Evolutionary conservation across 2,113 vertebrate genomes (phyloP), one percentile per base, ranked within the genome.

Genomic region (Melanotaenia duboulayi): DNA sequence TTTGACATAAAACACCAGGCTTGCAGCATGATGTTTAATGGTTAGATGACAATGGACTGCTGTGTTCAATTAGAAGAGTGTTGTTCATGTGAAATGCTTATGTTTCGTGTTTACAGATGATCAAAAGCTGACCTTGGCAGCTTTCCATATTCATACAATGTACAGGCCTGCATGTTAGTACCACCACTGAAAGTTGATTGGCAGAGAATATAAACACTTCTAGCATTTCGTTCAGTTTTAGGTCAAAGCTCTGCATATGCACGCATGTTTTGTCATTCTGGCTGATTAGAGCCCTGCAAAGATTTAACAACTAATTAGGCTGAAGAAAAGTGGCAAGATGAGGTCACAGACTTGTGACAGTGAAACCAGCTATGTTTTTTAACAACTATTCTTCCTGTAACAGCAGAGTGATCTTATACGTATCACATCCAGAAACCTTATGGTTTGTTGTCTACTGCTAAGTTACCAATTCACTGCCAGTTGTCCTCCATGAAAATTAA

Each of bases 1-100:
- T 72, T 24, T 62, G 52, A 59, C 63, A 50, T 40, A 40, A 65
- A 35, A 42, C 23, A 23, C 7, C 52, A 61, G 0, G 37, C 24
- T 40, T 37, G 23, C 62, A 51, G 22, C 64, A 70, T 50, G 16
- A 51, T 60, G 57, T 42, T 71, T 50, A 28, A 65, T 52, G 24
- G 50, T 66, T 65, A 71, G 70, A 81, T 51, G 64, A 78, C 44
- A 62, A 28, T 37, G 37, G 66, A 46, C 67, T 48, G 39, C 49
- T 52, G 12, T 54, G 39, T 65, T 74, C 9, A 9, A 67, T 40
- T 66, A 60, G 2, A 60, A 66, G 59, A 40, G 12, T 10, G 8
- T 17, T 71, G 58, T 59, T 67, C 40, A 54, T 17, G 3, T 1
- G 46, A 22, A 40, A 65, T 25, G 37, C 4, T 14, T 14, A 17